These are phyloP conservation scores for Xestia rhomboidea DNA, from an alignment of 2,888 invertebrate genomes.

Conservation along the genomic window DNA sequence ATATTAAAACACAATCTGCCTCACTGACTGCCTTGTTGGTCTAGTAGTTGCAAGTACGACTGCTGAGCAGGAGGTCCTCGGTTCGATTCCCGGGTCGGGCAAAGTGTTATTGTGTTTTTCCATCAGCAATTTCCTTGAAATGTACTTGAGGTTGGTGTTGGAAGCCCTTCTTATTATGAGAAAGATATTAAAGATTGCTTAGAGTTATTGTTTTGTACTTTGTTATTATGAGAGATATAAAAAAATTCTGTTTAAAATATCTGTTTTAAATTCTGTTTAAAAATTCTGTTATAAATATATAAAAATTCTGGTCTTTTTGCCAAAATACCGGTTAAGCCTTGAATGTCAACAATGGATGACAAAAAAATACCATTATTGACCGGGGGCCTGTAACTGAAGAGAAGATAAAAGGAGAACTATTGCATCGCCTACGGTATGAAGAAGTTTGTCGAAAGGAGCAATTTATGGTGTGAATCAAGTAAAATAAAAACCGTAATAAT, in stretches of 20 bases:
- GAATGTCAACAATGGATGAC: background rate
- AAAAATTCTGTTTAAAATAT: too few species aligned
- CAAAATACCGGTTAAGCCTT: background rate
- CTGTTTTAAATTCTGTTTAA: too few species aligned
- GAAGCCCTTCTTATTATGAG: constrained; percentile 17
- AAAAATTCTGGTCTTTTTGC: too few species aligned
- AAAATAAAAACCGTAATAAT: background rate
- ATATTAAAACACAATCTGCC: too few species aligned
- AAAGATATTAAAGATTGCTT: constrained; percentile 8
- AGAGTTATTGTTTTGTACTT: constrained; percentile 6
- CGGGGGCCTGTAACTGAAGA: background rate
- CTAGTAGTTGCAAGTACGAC: too few species aligned
- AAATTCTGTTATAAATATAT: too few species aligned
- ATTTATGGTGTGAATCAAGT: background rate
- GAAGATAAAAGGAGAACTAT: background rate
- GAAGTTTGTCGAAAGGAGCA: background rate
- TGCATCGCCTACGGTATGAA: background rate
- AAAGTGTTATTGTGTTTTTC: too few species aligned
- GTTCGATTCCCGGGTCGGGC: too few species aligned
- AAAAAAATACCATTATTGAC: background rate
- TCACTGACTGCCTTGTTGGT: too few species aligned
- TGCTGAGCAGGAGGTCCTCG: too few species aligned
- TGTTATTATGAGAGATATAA: background rate
- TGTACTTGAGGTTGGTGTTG: too few species aligned
- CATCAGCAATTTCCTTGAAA: too few species aligned